phyloP scores from a whole-genome alignment of 2,797 vertebrate genomes.

The Myioborus miniatus region DNA sequence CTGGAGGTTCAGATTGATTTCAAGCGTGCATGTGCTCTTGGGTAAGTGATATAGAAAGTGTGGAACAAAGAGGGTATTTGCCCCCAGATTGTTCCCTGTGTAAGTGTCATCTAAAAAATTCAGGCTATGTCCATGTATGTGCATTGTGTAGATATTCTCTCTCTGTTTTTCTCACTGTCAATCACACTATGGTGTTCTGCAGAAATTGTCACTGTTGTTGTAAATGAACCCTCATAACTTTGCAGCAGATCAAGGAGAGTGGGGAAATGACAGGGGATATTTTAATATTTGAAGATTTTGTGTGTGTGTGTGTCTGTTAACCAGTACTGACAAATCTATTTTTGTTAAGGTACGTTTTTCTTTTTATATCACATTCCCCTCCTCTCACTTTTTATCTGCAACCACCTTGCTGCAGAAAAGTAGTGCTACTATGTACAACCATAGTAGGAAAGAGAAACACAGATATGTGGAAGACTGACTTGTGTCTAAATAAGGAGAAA shows the following conservation, averaged over 20 bases:
- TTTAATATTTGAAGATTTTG: neutral
- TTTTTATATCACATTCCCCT: neutral
- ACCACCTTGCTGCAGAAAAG: neutral
- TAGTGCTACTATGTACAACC: neutral
- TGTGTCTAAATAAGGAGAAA: neutral
- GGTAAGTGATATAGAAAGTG: neutral
- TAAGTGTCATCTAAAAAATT: neutral
- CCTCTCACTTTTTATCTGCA: neutral
- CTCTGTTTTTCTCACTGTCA: neutral
- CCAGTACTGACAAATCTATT: neutral
- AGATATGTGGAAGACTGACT: neutral
- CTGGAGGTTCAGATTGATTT: neutral
- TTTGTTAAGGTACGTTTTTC: neutral
- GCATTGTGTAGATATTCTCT: neutral
- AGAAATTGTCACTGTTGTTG: neutral
- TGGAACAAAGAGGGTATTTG: neutral
- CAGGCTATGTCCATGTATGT: neutral
- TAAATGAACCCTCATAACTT: neutral
- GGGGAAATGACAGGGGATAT: neutral
- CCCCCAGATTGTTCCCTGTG: neutral
- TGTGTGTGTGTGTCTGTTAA: neutral
- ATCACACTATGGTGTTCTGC: neutral
- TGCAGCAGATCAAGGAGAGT: neutral
- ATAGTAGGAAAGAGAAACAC: neutral
- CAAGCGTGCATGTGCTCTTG: fast-evolving